A percentile compares a stretch with the other conserved stretches of the same genome.
These are phyloP conservation scores for Aptenodytes patagonicus DNA, from an alignment of 2,113 vertebrate species.

Conservation along the genomic window DNA sequence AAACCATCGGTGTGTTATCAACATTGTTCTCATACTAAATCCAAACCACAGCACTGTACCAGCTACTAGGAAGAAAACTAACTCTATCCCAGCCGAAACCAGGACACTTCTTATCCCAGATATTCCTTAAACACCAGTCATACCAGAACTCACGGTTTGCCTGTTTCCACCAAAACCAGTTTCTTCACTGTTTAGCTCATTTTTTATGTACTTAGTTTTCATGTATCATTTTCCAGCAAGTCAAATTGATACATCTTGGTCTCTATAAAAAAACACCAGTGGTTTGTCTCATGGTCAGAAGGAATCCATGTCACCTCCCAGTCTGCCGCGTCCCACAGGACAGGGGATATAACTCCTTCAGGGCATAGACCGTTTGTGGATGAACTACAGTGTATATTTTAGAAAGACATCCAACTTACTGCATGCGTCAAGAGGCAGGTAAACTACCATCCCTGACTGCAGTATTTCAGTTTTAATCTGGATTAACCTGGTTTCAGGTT, in stretches of 20 bases:
- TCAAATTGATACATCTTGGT: not conserved
- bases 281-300: not conserved
- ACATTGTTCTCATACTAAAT: too few relatives aligned
- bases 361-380: not conserved
- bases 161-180: not conserved
- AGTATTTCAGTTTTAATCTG: not conserved
- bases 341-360: not conserved
- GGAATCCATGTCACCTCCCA: not conserved
- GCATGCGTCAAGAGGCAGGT: not conserved
- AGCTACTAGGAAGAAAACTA: too few relatives aligned
- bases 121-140: not conserved
- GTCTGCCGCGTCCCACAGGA: not conserved
- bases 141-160: not conserved
- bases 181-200: not conserved
- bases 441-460: not conserved
- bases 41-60: too few relatives aligned
- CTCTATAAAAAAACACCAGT: not conserved
- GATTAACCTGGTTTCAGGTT: not conserved
- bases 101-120: not conserved
- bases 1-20: too few relatives aligned
- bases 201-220: not conserved
- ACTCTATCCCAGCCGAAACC: too few relatives aligned
- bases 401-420: not conserved
- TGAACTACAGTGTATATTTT: not conserved
- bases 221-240: not conserved